phyloP scores from a whole-genome alignment of 2,113 vertebrate species.

The Amia ocellicauda region DNA sequence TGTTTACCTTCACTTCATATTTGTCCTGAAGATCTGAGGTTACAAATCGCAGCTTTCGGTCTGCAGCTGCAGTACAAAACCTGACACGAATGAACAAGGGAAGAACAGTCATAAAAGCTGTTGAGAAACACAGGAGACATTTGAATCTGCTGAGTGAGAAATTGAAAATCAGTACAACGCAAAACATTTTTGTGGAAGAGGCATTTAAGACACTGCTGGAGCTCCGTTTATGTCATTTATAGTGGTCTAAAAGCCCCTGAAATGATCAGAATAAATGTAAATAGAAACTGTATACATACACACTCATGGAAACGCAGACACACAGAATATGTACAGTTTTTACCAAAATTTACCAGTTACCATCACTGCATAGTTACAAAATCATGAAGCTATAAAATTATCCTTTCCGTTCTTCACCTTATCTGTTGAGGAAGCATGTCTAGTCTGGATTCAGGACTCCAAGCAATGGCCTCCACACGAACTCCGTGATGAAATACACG shows the following conservation, averaged over 20 bases:
- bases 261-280: constrained; percentile 33
- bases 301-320: not conserved
- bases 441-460: constrained; percentile 90
- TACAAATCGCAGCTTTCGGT: constrained; percentile 83
- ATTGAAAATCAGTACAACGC: constrained; percentile 4
- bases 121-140: too few species aligned
- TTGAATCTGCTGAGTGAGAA: not conserved
- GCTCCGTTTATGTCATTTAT: too few species aligned
- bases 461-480: constrained; percentile 82
- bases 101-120: not conserved
- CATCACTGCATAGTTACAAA: too few species aligned
- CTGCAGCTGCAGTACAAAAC: constrained; percentile 88
- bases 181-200: too few species aligned
- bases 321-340: too few species aligned
- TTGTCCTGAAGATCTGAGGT: constrained; percentile 86
- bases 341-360: too few species aligned
- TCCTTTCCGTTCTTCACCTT: constrained; percentile 77
- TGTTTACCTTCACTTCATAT: constrained; percentile 86
- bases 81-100: constrained; percentile 49
- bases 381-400: too few species aligned
- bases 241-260: too few species aligned
- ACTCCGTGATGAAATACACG: constrained; percentile 82
- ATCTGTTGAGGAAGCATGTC: constrained; percentile 75
- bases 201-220: too few species aligned
- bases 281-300: constrained; percentile 22